Evolutionary conservation across 2,888 invertebrate species (phyloP).

Genomic region (Aphidoletes aphidimyza): DNA sequence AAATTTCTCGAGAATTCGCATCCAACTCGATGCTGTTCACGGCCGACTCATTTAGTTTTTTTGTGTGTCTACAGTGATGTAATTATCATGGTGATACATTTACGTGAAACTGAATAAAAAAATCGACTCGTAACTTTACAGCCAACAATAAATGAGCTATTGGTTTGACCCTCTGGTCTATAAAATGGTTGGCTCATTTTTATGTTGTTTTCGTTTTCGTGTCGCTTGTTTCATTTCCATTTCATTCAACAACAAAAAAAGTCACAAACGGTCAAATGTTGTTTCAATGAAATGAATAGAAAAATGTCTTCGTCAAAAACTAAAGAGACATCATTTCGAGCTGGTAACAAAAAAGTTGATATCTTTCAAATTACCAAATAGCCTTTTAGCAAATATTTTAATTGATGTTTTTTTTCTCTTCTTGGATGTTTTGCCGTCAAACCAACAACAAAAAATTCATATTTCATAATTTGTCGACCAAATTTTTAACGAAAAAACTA

Average conservation of each 20-base stretch:
- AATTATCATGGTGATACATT: constrained; percentile 9
- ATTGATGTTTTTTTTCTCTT: neutral
- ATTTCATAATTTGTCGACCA: neutral
- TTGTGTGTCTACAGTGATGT: neutral
- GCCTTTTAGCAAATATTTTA: constrained; percentile 51
- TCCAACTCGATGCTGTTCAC: too few species aligned
- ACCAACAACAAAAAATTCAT: too few species aligned
- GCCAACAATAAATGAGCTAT: neutral
- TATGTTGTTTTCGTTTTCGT: neutral
- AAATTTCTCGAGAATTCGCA: neutral
- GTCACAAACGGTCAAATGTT: neutral
- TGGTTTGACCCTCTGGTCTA: neutral
- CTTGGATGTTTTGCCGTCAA: neutral
- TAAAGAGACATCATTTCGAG: neutral
- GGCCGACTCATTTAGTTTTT: neutral
- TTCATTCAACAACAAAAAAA: neutral
- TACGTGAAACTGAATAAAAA: too few species aligned
- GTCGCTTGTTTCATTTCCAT: neutral
- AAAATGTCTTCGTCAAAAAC: neutral
- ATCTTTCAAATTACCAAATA: constrained; percentile 10
- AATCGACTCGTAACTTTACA: neutral
- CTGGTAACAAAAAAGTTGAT: neutral
- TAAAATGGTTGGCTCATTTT: neutral
- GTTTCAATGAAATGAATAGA: neutral
- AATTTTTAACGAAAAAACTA: neutral